Base-by-base conservation (phyloP, 2,888 invertebrate species). In the Leptopilina syphax region DNA sequence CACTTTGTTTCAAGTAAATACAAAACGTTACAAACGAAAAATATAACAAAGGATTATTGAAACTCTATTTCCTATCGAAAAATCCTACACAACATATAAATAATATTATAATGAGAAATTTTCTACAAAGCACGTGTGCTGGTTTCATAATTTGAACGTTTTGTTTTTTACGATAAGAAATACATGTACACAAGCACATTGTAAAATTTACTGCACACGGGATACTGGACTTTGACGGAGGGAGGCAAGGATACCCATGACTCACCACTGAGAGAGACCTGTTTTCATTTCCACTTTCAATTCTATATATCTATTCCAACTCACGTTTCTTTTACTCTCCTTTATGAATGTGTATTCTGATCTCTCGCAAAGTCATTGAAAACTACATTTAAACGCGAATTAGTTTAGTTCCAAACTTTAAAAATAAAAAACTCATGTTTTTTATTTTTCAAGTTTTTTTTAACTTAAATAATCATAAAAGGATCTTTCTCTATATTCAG, bases 251-350 rank as follows among this genome's bases (percentile, higher is more conserved):
- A 73, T 73, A 73, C 57, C 50, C 34, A n/a, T 73, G 73, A 73
- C 10, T 73, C 73, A 73, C n/a, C 73, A 13, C 57, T 34, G 34
- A 54, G 50, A 54, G 8, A 44, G 57, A 73, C 57, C 73, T 54
- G 73, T 57, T 73, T 73, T 73, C 73, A 73, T 73, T 73, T 73
- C 73, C 73, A 73, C 73, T 73, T 73, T 73, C 73, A 73, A 73
- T 73, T 73, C 73, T 34, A 50, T 50, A 50, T 50, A 73, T 34
- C 54, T 57, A 57, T 54, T 34, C 41, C 57, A 34, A 41, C 73
- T 57, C 54, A 50, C n/a, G 57, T 73, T 73, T 73, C 34, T 73
- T 73, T 73, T 5, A n/a, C 41, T 73, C 50, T 34, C 34, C 34
- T 34, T 34, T 54, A 70, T 54, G n/a, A 6, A 34, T 70, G 13